These are phyloP conservation scores for Patiria miniata DNA, from an alignment of 35 echinoderm and acorn worm species.

Conservation along the genomic window DNA sequence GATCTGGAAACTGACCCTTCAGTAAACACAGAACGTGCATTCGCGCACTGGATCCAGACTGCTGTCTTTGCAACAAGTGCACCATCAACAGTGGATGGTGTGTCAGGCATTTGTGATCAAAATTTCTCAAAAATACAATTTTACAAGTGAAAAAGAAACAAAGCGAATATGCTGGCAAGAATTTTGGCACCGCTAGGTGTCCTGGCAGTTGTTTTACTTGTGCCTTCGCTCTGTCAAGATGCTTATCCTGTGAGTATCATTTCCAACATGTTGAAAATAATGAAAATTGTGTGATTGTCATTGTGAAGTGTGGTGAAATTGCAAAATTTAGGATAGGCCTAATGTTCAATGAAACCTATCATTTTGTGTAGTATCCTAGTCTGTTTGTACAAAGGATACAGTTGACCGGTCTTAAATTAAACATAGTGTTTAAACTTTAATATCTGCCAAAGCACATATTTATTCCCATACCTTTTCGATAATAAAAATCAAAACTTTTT, in stretches of 20 bases:
- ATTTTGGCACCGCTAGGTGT: neutral
- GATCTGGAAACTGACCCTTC: too few relatives aligned
- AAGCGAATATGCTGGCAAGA: neutral
- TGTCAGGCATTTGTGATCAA: too few relatives aligned
- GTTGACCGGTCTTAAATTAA: neutral
- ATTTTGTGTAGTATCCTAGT: neutral
- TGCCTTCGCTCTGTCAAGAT: neutral
- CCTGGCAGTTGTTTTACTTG: neutral
- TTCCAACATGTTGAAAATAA: neutral
- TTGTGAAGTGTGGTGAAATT: neutral
- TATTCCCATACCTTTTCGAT: too few relatives aligned
- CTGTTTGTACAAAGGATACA: neutral
- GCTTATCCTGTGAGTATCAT: slow-evolving; percentile 4
- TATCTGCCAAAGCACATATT: too few relatives aligned
- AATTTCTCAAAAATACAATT: too few relatives aligned
- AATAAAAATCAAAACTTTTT: too few relatives aligned
- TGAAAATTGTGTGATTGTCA: neutral
- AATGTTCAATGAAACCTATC: neutral
- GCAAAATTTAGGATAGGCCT: neutral
- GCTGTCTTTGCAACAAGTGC: too few relatives aligned
- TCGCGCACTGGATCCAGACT: too few relatives aligned
- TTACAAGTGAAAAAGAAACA: too few relatives aligned
- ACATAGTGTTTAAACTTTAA: neutral
- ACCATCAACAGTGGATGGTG: too few relatives aligned
- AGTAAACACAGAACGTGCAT: too few relatives aligned